A percentile compares a stretch with the other conserved stretches of the same genome.
Conservation (phyloP, 2,888 invertebrate species). For the Mesorhabditis belari region DNA sequence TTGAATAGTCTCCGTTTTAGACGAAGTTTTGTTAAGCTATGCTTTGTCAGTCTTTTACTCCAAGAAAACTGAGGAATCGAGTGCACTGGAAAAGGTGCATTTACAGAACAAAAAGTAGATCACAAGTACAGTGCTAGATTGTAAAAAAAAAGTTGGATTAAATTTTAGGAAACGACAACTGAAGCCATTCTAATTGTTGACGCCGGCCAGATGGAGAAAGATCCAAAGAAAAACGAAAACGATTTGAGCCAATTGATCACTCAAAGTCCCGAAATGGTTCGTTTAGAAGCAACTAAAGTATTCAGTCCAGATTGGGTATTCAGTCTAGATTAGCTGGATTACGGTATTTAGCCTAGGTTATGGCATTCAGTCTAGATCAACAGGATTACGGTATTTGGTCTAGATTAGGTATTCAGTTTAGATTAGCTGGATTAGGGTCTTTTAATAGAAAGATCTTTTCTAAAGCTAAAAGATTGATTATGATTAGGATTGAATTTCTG, state of each 20-base stretch:
- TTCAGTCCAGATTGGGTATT: not conserved
- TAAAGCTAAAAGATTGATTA: too few relatives aligned
- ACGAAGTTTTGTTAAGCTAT: too few relatives aligned
- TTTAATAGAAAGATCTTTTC: too few relatives aligned
- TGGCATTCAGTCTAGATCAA: not conserved
- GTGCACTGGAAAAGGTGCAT: too few relatives aligned
- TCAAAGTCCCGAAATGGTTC: not conserved
- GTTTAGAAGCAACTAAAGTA: not conserved
- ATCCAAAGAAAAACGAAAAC: not conserved
- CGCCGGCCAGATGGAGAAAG: not conserved
- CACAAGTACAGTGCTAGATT: too few relatives aligned
- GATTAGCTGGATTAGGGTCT: too few relatives aligned
- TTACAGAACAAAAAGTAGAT: too few relatives aligned
- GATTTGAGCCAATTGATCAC: not conserved
- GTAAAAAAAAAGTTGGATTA: too few relatives aligned
- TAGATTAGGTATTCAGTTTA: not conserved
- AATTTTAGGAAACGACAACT: not conserved
- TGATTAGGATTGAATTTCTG: too few relatives aligned
- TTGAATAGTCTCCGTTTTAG: too few relatives aligned
- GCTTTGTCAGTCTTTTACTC: too few relatives aligned
- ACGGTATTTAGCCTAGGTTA: not conserved
- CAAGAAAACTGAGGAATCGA: too few relatives aligned
- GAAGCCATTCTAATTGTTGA: not conserved
- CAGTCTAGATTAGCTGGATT: not conserved
- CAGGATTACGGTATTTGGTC: not conserved